Base-by-base conservation (phyloP, 2,888 invertebrate genomes). In the Drosophila merina region DNA sequence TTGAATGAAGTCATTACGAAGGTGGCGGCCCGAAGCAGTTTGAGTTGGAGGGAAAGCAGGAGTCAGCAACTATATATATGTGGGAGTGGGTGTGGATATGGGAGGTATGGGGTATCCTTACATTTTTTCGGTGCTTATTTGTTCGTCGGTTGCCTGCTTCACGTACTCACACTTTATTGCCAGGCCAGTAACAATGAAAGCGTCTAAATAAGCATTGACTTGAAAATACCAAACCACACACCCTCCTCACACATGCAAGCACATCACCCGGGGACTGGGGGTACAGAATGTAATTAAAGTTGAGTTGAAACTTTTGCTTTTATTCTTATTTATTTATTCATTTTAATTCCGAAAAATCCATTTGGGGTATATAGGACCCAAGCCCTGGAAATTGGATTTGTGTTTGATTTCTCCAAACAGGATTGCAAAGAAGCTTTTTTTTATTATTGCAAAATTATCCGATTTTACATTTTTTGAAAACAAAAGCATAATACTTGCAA, bases 1-100 rank as follows among this genome's bases (percentile, higher is more conserved):
- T 88, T 88, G 88, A 88, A 85, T 85, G 88, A 85, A 85, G 88
- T 85, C 88, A 87, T 88, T 88, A 82, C 82, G 88, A 85, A 84
- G 76, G 82, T 84, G 77, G 74, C 68, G 73, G 74, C 40, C 66
- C 55, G 70, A 40, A 48, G 40, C 20, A 20, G 20, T 20, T 20
- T 20, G 64, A 56, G 57, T 44, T 49, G 44, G 42, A 49, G 45
- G 31, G 47, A 20, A n/a, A 50, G 36, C 40, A 12, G 36, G 7
- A 51, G 51, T 31, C 76, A 83, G 74, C 76, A 86, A 82, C 88
- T 86, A 88, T 79, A 76, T 72, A 42, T 42, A 1, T 20, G 42
- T 44, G 9, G 25, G 28, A 25, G 20, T 26, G 44, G 0, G 6
- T 4, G 5, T 6, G 47, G 66, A 30, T 33, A 33, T 33, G 1